These are phyloP conservation scores for Oncorhynchus masou DNA, from an alignment of 2,113 vertebrate species.

Conservation along the genomic window DNA sequence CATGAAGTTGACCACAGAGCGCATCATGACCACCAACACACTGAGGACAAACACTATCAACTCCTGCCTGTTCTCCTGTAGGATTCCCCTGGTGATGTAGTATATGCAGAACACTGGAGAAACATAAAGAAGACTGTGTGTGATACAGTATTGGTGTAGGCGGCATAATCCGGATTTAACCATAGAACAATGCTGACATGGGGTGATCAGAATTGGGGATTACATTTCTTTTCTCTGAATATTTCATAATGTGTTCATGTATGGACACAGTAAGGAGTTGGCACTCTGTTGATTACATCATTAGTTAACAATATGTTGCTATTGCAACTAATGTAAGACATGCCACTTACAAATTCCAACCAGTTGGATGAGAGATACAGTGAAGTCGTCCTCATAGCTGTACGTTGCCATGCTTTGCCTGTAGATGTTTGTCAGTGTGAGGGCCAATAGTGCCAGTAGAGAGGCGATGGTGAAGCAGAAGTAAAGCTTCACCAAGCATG, in stretches of 20 bases:
- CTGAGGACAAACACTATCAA: conserved; percentile 76
- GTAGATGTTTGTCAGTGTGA: conserved; percentile 75
- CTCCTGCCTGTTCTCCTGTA: conserved; percentile 87
- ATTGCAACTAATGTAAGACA: not conserved
- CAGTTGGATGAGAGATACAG: conserved; percentile 82
- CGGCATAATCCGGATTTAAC: not conserved
- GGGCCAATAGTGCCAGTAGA: conserved; percentile 73
- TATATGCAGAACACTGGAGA: conserved; percentile 82
- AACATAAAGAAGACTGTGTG: not conserved
- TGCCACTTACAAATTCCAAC: conserved; percentile 78
- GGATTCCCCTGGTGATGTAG: conserved; percentile 79
- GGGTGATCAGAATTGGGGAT: not conserved
- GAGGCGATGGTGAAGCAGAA: conserved; percentile 77
- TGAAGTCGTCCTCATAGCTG: conserved; percentile 72
- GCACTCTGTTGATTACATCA: not conserved
- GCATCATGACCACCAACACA: conserved; percentile 74
- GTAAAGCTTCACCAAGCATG: conserved; percentile 72
- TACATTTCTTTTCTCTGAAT: not conserved
- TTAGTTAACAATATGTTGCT: not conserved
- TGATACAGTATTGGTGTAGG: not conserved
- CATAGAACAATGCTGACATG: not conserved
- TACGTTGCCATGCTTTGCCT: conserved; percentile 48
- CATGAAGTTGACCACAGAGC: conserved; percentile 79
- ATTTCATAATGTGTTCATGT: conserved; percentile 14
- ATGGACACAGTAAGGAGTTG: not conserved